Base-by-base conservation (phyloP, 2,113 vertebrate genomes). In the Nycticorax nycticorax region DNA sequence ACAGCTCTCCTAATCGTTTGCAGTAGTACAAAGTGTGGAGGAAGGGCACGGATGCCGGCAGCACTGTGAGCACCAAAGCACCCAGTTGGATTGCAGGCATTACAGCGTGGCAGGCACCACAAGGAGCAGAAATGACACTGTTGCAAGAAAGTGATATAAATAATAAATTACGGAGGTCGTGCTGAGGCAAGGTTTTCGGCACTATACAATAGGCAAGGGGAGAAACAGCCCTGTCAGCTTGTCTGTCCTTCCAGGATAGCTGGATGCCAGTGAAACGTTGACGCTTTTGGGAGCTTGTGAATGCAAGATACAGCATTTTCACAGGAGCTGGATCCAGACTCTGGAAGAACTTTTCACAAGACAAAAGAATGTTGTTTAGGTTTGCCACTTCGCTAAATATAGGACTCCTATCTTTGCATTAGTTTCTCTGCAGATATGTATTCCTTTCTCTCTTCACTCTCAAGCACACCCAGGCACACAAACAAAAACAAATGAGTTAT, bases 401-500 rank as follows among this genome's bases (percentile, higher is more conserved):
- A 90, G 88, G 82, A 85, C 75, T 85, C 30, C 68, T 93, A 67
- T 94, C 88, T 92, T 71, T 53, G 45, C 78, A 21, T 30, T 59
- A 62, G 78, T 74, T 96, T 89, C 71, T 96, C 62, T 89, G 74
- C 16, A 74, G 76, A 83, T 35, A 62, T 0, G 2, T 66, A 66
- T 23, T 96, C 15, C 63, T 76, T 85, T 77, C 71, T 93, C 48
- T 47, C 68, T 88, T 88, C 87, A 53, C 75, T 96, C 74, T 76
- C 63, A 89, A 96, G 87, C 89, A 93, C 74, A 69, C 74, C 78
- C 92, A 89, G 62, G 59, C 78, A 85, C 30, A 95, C 69, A 96
- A 96, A 95, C 93, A 96, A 96, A 96, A 93, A 21, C 85, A 96
- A 88, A 74, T 16, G 45, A 95, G 71, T 76, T 83, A 66, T 69